phyloP scores from a whole-genome alignment of 2,888 invertebrate species.

The Drosophila tanythrix region DNA sequence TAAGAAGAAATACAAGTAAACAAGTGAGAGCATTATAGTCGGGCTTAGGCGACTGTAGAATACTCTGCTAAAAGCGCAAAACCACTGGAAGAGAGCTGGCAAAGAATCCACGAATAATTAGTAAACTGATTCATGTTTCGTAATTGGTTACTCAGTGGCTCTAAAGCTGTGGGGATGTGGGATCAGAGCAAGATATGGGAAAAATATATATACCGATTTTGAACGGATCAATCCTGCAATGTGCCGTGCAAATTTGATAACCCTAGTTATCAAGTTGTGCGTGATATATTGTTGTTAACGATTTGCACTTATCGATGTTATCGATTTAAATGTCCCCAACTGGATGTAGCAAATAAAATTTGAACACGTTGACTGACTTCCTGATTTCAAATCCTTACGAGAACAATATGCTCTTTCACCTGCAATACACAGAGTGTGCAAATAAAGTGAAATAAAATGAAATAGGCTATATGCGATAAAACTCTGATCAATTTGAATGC shows the following conservation, averaged over 20 bases:
- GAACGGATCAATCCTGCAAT: background rate
- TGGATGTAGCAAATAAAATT: background rate
- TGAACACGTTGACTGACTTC: background rate
- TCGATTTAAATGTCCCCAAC: background rate
- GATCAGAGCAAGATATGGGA: background rate
- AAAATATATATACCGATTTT: background rate
- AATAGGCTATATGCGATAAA: background rate
- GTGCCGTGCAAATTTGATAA: too few species aligned
- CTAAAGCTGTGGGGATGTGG: too few species aligned
- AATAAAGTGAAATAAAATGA: conserved; percentile 7
- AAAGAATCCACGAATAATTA: background rate
- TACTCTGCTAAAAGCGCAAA: background rate
- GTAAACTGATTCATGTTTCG: too few species aligned
- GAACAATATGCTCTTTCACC: background rate
- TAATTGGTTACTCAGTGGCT: too few species aligned
- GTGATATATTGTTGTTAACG: background rate
- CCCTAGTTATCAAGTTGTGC: background rate
- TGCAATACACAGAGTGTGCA: background rate
- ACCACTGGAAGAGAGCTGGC: background rate
- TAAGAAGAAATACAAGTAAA: conserved; percentile 9
- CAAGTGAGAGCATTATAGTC: background rate
- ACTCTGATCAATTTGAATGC: background rate
- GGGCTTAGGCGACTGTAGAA: background rate
- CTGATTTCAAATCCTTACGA: background rate
- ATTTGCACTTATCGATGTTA: background rate